Evolutionary conservation across 2,113 vertebrate genomes (phyloP), one percentile per base, ranked within the genome.

Genomic region (Eptesicus fuscus): DNA sequence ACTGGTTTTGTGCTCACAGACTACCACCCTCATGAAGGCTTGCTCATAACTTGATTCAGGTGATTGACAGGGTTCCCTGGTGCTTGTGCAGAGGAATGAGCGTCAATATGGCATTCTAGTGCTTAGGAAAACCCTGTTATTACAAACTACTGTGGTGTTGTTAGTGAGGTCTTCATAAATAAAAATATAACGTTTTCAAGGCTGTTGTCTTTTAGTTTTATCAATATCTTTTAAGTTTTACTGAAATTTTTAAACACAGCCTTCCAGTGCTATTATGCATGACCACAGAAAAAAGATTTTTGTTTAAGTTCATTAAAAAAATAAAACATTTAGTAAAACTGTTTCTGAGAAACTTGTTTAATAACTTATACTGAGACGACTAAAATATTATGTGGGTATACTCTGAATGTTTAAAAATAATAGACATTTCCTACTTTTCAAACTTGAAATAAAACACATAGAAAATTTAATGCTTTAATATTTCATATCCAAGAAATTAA

Each of bases 401-500:
- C 74, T 70, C 2, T 93, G 63, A 71, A 53, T 70, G 69, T 83
- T 82, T 44, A 76, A 83, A 96, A 92, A 67, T 32, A 80, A 73
- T 4, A 69, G 47, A 77, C 10, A 77, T 85, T 86, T 53, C 10
- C 10, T 69, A 65, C 49, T 96, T 94, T 79, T 65, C 12, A 91
- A 92, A 91, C 79, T 56, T 83, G 0, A 47, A 82, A 87, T 77
- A 76, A 65, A 76, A 90, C 49, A 42, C 28, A 83, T 6, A 79
- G 17, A 90, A 49, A 82, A 79, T 49, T 13, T 67, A 86, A 86
- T 77, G 49, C 49, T 91, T 80, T 76, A 37, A 49, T 30, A 88
- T 89, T 91, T 95, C 6, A 77, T 44, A 88, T 47, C 73, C 22
- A 78, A 79, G 37, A 93, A 86, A 84, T 78, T 53, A 86, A 69